These are phyloP conservation scores for Platysternon megacephalum DNA, from an alignment of 2,113 vertebrate species.

Conservation along the genomic window DNA sequence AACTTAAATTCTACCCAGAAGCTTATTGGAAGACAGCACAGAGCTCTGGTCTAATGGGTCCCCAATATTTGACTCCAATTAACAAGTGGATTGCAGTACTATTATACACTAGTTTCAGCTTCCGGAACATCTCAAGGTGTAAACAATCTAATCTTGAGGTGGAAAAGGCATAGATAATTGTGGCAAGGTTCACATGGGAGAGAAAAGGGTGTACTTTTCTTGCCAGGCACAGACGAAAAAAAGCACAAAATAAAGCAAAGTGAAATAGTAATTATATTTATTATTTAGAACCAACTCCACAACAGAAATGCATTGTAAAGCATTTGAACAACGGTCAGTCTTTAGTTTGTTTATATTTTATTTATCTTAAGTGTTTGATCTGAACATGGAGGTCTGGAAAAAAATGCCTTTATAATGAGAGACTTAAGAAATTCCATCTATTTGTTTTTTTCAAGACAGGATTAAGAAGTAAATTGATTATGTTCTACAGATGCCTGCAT, in stretches of 20 bases:
- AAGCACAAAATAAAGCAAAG: too few species aligned
- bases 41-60: background rate
- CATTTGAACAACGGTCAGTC: too few species aligned
- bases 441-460: background rate
- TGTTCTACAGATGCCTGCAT: background rate
- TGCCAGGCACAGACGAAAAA: background rate
- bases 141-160: background rate
- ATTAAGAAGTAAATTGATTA: background rate
- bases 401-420: background rate
- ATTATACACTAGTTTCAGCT: background rate
- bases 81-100: background rate
- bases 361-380: background rate
- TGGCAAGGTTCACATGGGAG: background rate
- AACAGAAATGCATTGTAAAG: background rate
- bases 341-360: too few species aligned
- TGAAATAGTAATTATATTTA: background rate
- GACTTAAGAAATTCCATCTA: background rate
- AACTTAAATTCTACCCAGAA: background rate
- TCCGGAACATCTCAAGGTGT: background rate
- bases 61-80: background rate
- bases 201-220: background rate
- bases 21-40: background rate
- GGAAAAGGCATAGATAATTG: background rate
- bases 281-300: background rate
- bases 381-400: background rate